Percentiles rank a stretch among this genome's conserved stretches.
These are phyloP conservation scores for Cyaniris semiargus DNA, from an alignment of 2,888 invertebrate species.

Conservation along the genomic window DNA sequence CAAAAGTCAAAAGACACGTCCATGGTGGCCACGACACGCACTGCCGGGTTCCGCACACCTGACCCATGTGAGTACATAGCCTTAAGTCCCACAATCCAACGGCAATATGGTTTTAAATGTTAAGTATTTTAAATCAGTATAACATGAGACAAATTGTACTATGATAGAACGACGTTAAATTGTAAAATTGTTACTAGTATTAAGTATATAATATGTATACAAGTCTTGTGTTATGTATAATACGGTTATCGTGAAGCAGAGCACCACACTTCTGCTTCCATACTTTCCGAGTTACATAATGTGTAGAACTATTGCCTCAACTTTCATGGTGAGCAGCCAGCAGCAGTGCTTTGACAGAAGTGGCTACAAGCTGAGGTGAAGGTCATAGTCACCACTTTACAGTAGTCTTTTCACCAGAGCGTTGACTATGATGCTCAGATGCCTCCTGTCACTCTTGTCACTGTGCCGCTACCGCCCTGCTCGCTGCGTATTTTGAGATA, in stretches of 20 bases:
- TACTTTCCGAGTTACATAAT: too few relatives aligned
- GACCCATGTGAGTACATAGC: conserved; percentile 71
- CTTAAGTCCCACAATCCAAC: conserved; percentile 47
- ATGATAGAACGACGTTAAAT: not conserved
- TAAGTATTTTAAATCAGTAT: not conserved
- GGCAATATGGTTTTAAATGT: conserved; percentile 33
- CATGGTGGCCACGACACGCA: conserved; percentile 61
- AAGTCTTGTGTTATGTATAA: too few relatives aligned
- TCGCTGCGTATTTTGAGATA: not conserved
- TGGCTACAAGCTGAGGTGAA: not conserved
- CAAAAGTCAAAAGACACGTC: conserved; percentile 76
- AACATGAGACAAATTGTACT: not conserved
- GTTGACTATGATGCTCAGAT: not conserved
- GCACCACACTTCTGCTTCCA: too few relatives aligned
- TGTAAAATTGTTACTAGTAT: not conserved
- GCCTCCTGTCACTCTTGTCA: not conserved
- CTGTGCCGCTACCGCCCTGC: not conserved
- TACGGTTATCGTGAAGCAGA: too few relatives aligned
- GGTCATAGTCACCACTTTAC: not conserved
- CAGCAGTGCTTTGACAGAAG: not conserved
- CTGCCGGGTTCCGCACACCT: conserved; percentile 50
- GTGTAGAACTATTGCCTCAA: not conserved
- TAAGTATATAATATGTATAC: too few relatives aligned
- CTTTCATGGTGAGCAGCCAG: not conserved
- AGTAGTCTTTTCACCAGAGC: not conserved